A percentile compares a stretch with the other conserved stretches of the same genome.
Conservation (phyloP, 2,888 invertebrate species). For the Perizoma flavofasciatum region DNA sequence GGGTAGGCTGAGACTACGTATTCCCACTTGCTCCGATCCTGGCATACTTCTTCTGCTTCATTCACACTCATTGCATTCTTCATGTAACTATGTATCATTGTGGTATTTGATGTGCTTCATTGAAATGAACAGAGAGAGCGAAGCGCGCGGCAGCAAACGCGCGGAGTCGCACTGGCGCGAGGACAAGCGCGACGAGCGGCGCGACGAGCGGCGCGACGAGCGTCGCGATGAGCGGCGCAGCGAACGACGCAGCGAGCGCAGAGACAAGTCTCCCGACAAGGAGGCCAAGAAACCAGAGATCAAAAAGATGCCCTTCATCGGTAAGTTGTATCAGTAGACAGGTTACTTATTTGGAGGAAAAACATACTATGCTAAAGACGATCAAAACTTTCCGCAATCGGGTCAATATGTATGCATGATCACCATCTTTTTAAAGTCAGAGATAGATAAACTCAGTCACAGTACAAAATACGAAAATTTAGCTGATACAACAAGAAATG, state of each 20-base stretch:
- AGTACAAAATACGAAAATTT: no score
- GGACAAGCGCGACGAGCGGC: constrained; percentile 24
- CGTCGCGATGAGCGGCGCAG: constrained; percentile 8
- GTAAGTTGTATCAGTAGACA: constrained; percentile 51
- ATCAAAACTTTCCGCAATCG: background rate
- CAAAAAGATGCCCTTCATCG: constrained; percentile 92
- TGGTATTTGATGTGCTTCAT: background rate
- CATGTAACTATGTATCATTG: no score
- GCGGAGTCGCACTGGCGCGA: constrained; percentile 20
- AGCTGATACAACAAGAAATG: no score
- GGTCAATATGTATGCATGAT: no score
- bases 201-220: background rate
- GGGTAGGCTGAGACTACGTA: no score
- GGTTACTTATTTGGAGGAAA: constrained; percentile 4
- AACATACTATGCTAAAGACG: constrained; percentile 9
- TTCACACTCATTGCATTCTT: no score
- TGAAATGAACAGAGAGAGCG: constrained; percentile 17
- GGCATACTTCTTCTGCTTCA: no score
- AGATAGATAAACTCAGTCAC: no score
- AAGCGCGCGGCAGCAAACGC: constrained; percentile 14
- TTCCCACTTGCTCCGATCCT: no score
- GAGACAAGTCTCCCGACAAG: constrained; percentile 28
- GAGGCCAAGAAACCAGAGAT: constrained; percentile 75
- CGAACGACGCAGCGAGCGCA: constrained; percentile 27
- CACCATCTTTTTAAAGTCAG: no score